These are phyloP conservation scores for Leptinotarsa texana DNA, from an alignment of 1,140 invertebrate species.

Conservation along the genomic window DNA sequence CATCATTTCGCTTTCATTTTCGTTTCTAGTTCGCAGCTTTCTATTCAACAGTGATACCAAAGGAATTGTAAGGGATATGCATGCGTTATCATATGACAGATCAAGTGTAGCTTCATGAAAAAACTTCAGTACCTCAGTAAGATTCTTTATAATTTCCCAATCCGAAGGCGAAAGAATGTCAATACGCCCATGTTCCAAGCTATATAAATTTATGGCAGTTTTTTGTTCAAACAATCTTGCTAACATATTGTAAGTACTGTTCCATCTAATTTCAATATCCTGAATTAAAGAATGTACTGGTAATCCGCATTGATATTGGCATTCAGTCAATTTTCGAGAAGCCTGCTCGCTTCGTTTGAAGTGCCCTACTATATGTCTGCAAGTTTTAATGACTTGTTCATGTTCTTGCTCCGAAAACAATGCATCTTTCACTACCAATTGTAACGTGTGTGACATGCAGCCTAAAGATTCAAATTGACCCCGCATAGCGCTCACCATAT, in stretches of 20 bases:
- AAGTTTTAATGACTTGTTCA: conserved; percentile 39
- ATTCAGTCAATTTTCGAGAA: conserved; percentile 37
- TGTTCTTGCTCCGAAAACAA: conserved; percentile 42
- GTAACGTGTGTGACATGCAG: conserved; percentile 43
- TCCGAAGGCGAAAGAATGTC: background rate
- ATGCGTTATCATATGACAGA: background rate
- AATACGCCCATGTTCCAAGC: background rate
- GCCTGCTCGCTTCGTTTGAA: conserved; percentile 46
- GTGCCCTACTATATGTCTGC: conserved; percentile 45
- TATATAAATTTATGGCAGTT: background rate
- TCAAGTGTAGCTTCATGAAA: background rate
- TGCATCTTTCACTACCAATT: conserved; percentile 41
- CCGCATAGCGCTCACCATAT: too few species aligned
- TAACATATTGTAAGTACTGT: conserved; percentile 17
- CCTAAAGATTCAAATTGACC: conserved; percentile 19
- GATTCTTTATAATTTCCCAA: background rate
- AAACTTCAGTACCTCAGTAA: background rate
- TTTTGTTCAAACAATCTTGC: background rate
- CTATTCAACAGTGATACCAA: background rate
- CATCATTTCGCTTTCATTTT: background rate
- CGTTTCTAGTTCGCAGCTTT: background rate
- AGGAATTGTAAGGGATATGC: background rate
- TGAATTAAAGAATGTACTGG: conserved; percentile 45
- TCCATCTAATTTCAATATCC: conserved; percentile 48
- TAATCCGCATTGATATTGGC: conserved; percentile 44